Conservation (phyloP, 2,888 invertebrate genomes). For the Caenorhabditis zanzibari region DNA sequence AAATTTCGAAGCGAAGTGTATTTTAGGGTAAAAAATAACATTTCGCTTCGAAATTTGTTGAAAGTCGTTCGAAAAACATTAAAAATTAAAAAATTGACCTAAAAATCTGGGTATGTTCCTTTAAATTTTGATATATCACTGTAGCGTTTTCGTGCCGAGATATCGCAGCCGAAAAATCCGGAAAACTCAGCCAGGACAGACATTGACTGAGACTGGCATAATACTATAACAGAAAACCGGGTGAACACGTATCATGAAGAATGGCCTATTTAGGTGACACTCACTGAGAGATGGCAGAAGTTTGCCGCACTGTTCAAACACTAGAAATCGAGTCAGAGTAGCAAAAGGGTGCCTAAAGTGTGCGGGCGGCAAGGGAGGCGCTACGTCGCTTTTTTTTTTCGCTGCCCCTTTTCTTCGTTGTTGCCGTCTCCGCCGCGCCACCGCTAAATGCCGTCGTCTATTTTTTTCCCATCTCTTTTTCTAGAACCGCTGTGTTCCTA, state of each 20-base stretch:
- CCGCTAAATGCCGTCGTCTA: constrained; percentile 38
- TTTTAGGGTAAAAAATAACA: too few species aligned
- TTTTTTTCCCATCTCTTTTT: constrained; percentile 40
- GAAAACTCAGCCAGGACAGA: too few species aligned
- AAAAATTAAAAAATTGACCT: too few species aligned
- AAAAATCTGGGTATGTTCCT: too few species aligned
- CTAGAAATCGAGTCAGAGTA: constrained; percentile 48
- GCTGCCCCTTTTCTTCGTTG: constrained; percentile 18
- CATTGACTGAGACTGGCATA: too few species aligned
- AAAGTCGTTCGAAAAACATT: too few species aligned
- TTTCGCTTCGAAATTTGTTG: too few species aligned
- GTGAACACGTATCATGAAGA: constrained; percentile 15
- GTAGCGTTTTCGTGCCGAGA: too few species aligned
- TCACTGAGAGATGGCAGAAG: constrained; percentile 21
- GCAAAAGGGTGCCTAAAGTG: constrained; percentile 46
- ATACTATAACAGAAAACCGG: not conserved
- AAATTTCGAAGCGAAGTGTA: too few species aligned
- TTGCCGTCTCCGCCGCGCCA: constrained; percentile 35
- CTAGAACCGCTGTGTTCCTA: constrained; percentile 54
- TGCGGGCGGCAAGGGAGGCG: constrained; percentile 39
- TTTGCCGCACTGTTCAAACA: constrained; percentile 64
- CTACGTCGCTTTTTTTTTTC: constrained; percentile 34
- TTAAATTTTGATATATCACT: too few species aligned
- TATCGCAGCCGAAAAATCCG: too few species aligned
- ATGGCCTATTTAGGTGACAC: constrained; percentile 56